Base-by-base conservation (phyloP, 2,888 invertebrate species). In the Agrilus mali region DNA sequence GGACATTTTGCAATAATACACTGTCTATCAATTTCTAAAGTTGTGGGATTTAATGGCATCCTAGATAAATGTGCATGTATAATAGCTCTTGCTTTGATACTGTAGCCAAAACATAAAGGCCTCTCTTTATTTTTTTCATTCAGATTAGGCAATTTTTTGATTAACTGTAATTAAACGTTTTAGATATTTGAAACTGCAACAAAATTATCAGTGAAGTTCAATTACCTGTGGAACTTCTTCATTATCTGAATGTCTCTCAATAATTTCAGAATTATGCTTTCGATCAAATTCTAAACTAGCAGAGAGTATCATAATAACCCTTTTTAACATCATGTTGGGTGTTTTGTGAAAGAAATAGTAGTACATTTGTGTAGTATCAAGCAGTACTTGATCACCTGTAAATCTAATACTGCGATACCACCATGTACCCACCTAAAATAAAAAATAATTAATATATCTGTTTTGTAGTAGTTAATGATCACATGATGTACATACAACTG, bases 331-430 rank as follows among this genome's bases (percentile, higher is more conserved):
- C 90, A 97, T 96, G 49, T 86, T 85, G 1, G 95, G 92, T 7
- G 94, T 95, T 71, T 94, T 94, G 61, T 93, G 86, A 63, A 97
- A 88, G 67, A 93, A 96, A 63, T 84, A 90, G 63, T 87, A 92
- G 66, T 95, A 98, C 73, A 97, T 79, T 64, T 93, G 86, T 6
- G 94, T 90, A n/a, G 98, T 99, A 60, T 95, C 92, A 46, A 98
- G 68, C 12, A 99, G 71, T 2, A 96, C 94, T 74, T 95, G 89
- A 65, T 98, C 97, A 47, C 94, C 94, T 43, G 94, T 94, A 69
- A 88, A 99, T 55, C 90, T 83, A 54, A 97, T 97, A 46, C 95
- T 95, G 46, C 89, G 80, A 67, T 97, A 96, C 98, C 98, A 98
- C 98, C 98, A 98, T 55, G 87, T 88, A 38, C 97, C 97, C 48